Conservation (phyloP, 2,797 vertebrate genomes). For the Hypotaenidia philippensis region DNA sequence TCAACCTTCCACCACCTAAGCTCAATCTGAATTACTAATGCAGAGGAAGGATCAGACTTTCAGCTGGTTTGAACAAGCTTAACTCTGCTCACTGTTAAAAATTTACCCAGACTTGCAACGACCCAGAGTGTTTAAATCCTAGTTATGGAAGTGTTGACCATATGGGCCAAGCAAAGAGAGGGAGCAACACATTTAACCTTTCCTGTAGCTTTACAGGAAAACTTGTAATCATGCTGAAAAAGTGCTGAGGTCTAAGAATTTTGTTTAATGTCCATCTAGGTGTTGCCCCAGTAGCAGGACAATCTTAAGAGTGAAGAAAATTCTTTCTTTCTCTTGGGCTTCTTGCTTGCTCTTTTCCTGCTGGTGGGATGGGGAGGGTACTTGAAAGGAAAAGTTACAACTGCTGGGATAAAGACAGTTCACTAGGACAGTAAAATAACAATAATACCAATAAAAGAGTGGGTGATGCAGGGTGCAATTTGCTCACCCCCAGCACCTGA, state of each 20-base stretch:
- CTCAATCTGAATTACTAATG: not conserved
- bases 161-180: not conserved
- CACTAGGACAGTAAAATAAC: no score
- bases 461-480: no score
- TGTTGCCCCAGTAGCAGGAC: not conserved
- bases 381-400: no score
- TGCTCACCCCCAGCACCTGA: no score
- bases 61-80: not conserved
- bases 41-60: not conserved
- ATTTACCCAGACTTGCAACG: not conserved
- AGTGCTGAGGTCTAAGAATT: not conserved
- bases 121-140: not conserved
- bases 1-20: not conserved
- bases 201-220: not conserved
- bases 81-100: not conserved
- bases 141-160: not conserved
- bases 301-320: not conserved
- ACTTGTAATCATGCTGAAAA: accelerated
- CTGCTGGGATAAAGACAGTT: no score
- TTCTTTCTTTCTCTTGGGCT: not conserved
- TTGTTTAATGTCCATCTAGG: accelerated
- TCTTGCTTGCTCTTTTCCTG: no score
- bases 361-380: no score
- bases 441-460: no score
- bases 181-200: not conserved